These are phyloP conservation scores for Apantesis nais DNA, from an alignment of 2,888 invertebrate species.

Conservation along the genomic window DNA sequence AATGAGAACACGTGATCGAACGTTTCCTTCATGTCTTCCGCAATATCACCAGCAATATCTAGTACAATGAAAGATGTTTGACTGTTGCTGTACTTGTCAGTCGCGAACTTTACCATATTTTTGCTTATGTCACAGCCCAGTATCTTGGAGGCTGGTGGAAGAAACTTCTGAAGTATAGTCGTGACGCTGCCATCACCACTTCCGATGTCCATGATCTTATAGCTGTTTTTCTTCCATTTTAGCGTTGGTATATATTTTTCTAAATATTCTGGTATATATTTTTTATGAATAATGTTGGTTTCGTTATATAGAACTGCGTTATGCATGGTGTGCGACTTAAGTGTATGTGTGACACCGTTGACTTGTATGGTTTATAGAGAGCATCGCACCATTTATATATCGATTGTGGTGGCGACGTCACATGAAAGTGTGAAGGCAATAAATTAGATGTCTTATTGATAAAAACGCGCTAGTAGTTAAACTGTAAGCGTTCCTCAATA, in stretches of 20 bases:
- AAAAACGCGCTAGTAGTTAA: neutral
- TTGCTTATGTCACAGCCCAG: constrained; percentile 89
- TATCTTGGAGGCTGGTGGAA: constrained; percentile 81
- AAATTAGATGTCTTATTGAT: neutral
- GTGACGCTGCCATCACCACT: constrained; percentile 90
- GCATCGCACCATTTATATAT: neutral
- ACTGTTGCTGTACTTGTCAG: constrained; percentile 73
- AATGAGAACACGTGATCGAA: constrained; percentile 91
- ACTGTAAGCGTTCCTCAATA: neutral
- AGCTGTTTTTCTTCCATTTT: constrained; percentile 78
- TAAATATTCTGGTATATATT: constrained; percentile 79
- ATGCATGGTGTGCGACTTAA: neutral
- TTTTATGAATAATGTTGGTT: constrained; percentile 88
- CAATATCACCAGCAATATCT: constrained; percentile 85
- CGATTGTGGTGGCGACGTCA: neutral
- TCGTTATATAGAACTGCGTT: constrained; percentile 87
- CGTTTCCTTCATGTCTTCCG: constrained; percentile 70
- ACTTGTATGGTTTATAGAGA: neutral
- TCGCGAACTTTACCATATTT: constrained; percentile 89
- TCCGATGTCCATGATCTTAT: constrained; percentile 88
- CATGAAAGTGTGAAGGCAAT: neutral
- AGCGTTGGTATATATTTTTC: constrained; percentile 86
- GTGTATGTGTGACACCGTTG: neutral
- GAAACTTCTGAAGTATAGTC: constrained; percentile 84
- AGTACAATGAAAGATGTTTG: constrained; percentile 79